Evolutionary conservation across 2,888 invertebrate genomes (phyloP), one percentile per base, ranked within the genome.

Genomic region (Phlogophora meticulosa): DNA sequence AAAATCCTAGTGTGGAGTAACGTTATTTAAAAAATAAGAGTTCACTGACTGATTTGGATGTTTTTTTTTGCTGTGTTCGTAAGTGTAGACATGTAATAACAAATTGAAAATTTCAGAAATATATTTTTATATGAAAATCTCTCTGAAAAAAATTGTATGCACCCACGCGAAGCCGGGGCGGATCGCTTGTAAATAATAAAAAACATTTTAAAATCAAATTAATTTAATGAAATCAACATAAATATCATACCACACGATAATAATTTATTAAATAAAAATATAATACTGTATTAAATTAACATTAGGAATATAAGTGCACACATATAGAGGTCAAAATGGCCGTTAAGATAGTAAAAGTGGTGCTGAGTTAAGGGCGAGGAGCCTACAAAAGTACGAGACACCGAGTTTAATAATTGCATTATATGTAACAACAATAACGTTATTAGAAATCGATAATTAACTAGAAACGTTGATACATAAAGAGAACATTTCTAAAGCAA

Each of bases 201-300:
- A 48, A 17, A 13, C 48, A n/a, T 24, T 36, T 43, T 46, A 36
- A 71, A 78, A 72, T 72, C 46, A 82, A 81, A 81, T 73, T 78
- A 78, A 42, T 83, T 80, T 82, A 83, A 65, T 82, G 73, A 74
- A 81, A 66, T 79, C 59, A 83, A 82, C 78, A 76, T 81, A 81
- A 81, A 81, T 81, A 83, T 81, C 73, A 79, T 82, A 81, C 72
- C 82, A 80, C 72, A 78, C 74, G 78, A 76, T 73, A 81, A 66
- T 72, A 72, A 72, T 78, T 73, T 74, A 73, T 58, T 52, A 66
- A 73, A 71, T 70, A 24, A 77, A 68, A 73, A 77, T 80, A 75
- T 80, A 79, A 82, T 80, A 82, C 80, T 83, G 76, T 77, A 80
- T 81, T 76, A 80, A 85, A 78, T 73, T 76, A 85, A 81, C 59